These are phyloP conservation scores for Diarsia dahlii DNA, from an alignment of 2,888 invertebrate species.

Conservation along the genomic window DNA sequence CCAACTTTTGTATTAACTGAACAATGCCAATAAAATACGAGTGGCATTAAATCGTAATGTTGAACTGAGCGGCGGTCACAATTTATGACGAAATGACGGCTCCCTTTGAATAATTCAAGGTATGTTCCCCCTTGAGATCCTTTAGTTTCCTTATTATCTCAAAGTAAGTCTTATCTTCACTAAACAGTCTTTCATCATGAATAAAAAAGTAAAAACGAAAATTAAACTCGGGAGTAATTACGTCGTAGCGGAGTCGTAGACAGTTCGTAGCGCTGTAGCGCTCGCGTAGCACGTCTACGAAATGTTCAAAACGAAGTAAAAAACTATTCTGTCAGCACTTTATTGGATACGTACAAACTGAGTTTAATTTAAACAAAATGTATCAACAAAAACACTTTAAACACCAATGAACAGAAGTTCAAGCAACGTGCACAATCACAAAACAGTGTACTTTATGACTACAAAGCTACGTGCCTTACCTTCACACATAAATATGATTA, in stretches of 20 bases:
- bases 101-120: constrained; percentile 48
- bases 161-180: constrained; percentile 38
- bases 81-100: constrained; percentile 43
- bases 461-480: constrained; percentile 22
- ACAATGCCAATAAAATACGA: constrained; percentile 74
- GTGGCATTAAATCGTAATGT: constrained; percentile 65
- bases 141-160: constrained; percentile 48
- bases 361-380: constrained; percentile 50
- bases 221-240: constrained; percentile 61
- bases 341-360: constrained; percentile 43
- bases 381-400: constrained; percentile 40
- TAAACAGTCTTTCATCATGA: constrained; percentile 40
- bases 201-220: constrained; percentile 59
- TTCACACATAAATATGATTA: constrained; percentile 24
- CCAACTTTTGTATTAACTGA: constrained; percentile 79
- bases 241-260: constrained; percentile 62
- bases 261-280: constrained; percentile 61
- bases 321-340: constrained; percentile 39
- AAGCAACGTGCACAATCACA: constrained; percentile 15
- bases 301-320: constrained; percentile 44
- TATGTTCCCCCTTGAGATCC: constrained; percentile 29
- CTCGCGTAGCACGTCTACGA: constrained; percentile 61
- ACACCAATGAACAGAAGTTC: constrained; percentile 37
- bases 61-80: constrained; percentile 45
- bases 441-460: constrained; percentile 34